Base-by-base conservation (phyloP, 23 tunicate species). In the Oikopleura dioica region DNA sequence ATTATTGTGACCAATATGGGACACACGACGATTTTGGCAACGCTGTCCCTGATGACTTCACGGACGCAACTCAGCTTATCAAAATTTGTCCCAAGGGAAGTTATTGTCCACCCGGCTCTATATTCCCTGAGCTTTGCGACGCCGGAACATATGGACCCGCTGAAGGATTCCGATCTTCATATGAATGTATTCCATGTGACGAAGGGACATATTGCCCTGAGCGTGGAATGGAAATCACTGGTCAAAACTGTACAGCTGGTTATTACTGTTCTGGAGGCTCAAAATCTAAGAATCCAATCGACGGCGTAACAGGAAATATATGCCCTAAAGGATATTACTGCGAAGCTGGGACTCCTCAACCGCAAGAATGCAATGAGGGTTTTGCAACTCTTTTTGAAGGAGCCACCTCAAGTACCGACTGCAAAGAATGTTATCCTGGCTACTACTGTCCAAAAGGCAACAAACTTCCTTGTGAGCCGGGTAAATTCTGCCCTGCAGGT, bases 211-310 rank as follows among this genome's bases (percentile, higher is more conserved):
- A 69, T 80, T 91, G 97, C 38, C 35, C 37, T 9, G 84, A 28
- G 1, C 79, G 82, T 35, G 76, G 81, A 1, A 78, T 44, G 1
- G 75, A 35, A 68, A 82, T 92, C 1, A 77, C 36, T 31, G 97
- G 97, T 91, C 59, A 4, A 77, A n/a, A 0, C 1, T 91, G 97
- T 37, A 5, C 31, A 35, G 79, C 84, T 23, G 97, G 97, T 1
- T 86, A 68, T 58, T 91, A 82, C 51, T 91, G 97, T 78, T 82
- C 76, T 76, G 82, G 82, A 1, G 76, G 87, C 4, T 81, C 97
- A 0, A 79, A 83, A 51, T 75, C 38, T 16, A 69, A 86, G 0
- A 77, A 68, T 24, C 97, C 97, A 1, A 9, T 9, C 16, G 78
- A 81, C 55, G 59, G 44, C 38, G 75, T 68, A 36, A 30, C 69